Evolutionary conservation across 2,888 invertebrate genomes (phyloP).

Genomic region (Pogonocherus hispidulus): DNA sequence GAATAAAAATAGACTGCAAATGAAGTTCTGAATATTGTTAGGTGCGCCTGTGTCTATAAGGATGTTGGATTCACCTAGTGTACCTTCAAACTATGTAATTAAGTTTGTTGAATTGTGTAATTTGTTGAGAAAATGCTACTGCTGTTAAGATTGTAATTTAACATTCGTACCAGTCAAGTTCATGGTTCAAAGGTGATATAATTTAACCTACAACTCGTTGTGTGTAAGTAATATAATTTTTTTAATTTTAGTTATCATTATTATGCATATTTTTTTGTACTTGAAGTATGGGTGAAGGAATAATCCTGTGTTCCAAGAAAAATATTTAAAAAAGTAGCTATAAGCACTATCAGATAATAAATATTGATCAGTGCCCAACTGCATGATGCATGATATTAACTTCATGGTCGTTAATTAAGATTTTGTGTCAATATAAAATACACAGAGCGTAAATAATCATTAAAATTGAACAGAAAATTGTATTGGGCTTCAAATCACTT

Average conservation of each 20-base stretch:
- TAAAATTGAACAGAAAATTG: too few species aligned
- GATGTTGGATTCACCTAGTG: background rate
- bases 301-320: too few species aligned
- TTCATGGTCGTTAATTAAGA: background rate
- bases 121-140: constrained; percentile 8
- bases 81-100: constrained; percentile 7
- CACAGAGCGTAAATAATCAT: too few species aligned
- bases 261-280: background rate
- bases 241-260: background rate
- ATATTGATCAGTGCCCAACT: constrained; percentile 2
- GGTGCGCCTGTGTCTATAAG: constrained; percentile 4
- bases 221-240: constrained; percentile 3
- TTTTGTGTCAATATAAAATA: background rate
- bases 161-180: constrained; percentile 19
- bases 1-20: constrained; percentile 12
- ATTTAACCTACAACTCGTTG: constrained; percentile 7
- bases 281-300: too few species aligned
- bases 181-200: constrained; percentile 23
- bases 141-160: constrained; percentile 2
- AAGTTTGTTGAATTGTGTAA: constrained; percentile 2
- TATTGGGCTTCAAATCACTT: too few species aligned
- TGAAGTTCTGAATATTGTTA: background rate
- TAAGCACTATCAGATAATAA: background rate
- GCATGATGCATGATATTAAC: background rate
- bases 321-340: too few species aligned